A percentile compares a stretch with the other conserved stretches of the same genome.
Conservation (phyloP, 2,113 vertebrate species). For the Platysteira castanea region DNA sequence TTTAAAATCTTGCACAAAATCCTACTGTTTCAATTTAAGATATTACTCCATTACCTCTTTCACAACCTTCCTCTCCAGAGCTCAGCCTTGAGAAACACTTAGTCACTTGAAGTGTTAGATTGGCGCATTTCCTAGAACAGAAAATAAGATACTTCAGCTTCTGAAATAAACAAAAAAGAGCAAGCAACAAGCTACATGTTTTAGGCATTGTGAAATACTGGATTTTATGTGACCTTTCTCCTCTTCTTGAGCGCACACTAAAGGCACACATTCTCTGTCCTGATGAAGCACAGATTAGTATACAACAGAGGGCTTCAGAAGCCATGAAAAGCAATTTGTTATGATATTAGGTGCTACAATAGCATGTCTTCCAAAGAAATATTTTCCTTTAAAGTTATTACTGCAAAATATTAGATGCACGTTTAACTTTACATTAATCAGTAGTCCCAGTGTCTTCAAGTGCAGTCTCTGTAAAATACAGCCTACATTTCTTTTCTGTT, state of each 20-base stretch:
- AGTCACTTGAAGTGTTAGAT: not conserved
- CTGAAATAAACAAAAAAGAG: not conserved
- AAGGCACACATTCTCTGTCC: not conserved
- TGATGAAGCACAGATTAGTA: not conserved
- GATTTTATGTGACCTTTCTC: not conserved
- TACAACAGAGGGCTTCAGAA: not conserved
- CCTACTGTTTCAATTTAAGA: not conserved
- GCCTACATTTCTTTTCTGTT: not conserved
- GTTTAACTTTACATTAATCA: not conserved
- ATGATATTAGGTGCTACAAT: not conserved
- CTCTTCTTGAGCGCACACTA: not conserved
- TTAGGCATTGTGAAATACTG: not conserved
- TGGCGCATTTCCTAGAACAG: not conserved
- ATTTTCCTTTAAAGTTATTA: not conserved
- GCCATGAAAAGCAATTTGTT: not conserved
- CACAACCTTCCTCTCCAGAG: not conserved
- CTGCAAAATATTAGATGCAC: not conserved
- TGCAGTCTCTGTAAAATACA: not conserved
- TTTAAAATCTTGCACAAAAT: conserved; percentile 21
- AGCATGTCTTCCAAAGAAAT: not conserved
- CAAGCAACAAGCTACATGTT: accelerated
- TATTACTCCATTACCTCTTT: not conserved
- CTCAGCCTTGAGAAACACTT: not conserved
- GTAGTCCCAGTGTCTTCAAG: not conserved
- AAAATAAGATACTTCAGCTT: not conserved